A percentile compares a stretch with the other conserved stretches of the same genome.
These are phyloP conservation scores for Labrus mixtus DNA, from an alignment of 2,113 vertebrate genomes.

Conservation along the genomic window DNA sequence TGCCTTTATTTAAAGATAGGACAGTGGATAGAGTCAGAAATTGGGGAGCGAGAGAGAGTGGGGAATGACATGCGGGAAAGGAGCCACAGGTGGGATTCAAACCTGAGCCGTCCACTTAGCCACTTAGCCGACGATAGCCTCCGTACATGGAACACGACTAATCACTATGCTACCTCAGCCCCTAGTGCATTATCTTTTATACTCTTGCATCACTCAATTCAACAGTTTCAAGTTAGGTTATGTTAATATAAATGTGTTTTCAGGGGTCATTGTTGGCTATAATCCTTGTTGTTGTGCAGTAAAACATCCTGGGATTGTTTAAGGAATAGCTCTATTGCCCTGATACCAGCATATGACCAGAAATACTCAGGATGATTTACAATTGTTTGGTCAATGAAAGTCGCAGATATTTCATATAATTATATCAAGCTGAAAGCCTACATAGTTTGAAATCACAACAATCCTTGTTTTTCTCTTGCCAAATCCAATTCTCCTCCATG, in stretches of 20 bases:
- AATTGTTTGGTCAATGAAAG: not conserved
- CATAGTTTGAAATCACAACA: not conserved
- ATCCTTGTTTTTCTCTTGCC: constrained; percentile 7
- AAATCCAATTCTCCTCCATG: constrained; percentile 18
- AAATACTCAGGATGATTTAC: not conserved
- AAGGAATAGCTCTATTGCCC: not conserved
- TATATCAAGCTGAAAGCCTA: not conserved
- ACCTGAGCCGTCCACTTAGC: too few relatives aligned
- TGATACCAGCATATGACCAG: not conserved
- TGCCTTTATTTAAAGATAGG: too few relatives aligned
- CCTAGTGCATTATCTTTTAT: too few relatives aligned
- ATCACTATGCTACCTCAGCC: too few relatives aligned
- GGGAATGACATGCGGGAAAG: too few relatives aligned
- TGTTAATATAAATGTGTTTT: not conserved
- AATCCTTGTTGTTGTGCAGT: not conserved
- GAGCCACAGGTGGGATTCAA: too few relatives aligned
- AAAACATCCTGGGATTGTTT: not conserved
- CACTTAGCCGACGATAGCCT: too few relatives aligned
- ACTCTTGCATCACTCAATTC: too few relatives aligned
- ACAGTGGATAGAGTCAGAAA: too few relatives aligned
- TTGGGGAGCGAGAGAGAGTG: too few relatives aligned
- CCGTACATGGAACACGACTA: too few relatives aligned
- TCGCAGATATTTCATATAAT: not conserved
- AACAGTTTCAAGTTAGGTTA: not conserved
- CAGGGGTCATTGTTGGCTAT: not conserved